Percentiles rank a stretch among this genome's conserved stretches.
phyloP scores from a whole-genome alignment of 2,113 vertebrate genomes.

The Amphiprion ocellaris region DNA sequence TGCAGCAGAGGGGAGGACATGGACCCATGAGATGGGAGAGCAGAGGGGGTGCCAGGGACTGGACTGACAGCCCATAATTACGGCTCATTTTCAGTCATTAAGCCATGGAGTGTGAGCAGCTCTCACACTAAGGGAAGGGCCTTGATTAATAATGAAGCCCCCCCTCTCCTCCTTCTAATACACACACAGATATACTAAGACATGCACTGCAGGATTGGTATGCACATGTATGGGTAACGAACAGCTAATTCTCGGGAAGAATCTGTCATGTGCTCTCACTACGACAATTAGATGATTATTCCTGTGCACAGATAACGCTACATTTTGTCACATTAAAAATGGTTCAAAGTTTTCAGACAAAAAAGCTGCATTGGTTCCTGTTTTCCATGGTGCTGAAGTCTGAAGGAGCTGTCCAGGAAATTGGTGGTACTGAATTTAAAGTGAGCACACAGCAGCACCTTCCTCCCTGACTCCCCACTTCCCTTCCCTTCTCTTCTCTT shows the following conservation, averaged over 20 bases:
- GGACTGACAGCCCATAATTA: conserved; percentile 86
- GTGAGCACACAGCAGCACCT: conserved; percentile 33
- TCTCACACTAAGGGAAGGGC: conserved; percentile 76
- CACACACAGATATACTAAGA: conserved; percentile 46
- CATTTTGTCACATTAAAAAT: not conserved
- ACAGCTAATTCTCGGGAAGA: not conserved
- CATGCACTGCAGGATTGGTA: conserved; percentile 40
- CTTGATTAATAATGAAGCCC: conserved; percentile 83
- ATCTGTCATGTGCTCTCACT: conserved; percentile 1
- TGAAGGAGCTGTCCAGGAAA: conserved; percentile 74
- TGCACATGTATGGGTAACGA: conserved; percentile 31
- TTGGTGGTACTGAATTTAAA: conserved; percentile 75
- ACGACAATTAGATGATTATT: conserved; percentile 11
- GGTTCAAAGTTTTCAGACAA: conserved; percentile 25
- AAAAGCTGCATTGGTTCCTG: conserved; percentile 6
- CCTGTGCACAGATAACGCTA: conserved; percentile 30
- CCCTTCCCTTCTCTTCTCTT: conserved; percentile 26
- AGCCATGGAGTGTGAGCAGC: conserved; percentile 79
- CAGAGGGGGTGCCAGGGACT: conserved; percentile 73
- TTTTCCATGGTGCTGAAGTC: conserved; percentile 45
- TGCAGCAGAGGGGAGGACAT: conserved; percentile 68
- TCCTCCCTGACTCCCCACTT: conserved; percentile 6
- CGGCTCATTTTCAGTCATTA: conserved; percentile 85
- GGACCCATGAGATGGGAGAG: conserved; percentile 76
- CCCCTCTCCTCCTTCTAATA: conserved; percentile 44